Base-by-base conservation (phyloP, 2,888 invertebrate species). In the Petrophora chlorosata region DNA sequence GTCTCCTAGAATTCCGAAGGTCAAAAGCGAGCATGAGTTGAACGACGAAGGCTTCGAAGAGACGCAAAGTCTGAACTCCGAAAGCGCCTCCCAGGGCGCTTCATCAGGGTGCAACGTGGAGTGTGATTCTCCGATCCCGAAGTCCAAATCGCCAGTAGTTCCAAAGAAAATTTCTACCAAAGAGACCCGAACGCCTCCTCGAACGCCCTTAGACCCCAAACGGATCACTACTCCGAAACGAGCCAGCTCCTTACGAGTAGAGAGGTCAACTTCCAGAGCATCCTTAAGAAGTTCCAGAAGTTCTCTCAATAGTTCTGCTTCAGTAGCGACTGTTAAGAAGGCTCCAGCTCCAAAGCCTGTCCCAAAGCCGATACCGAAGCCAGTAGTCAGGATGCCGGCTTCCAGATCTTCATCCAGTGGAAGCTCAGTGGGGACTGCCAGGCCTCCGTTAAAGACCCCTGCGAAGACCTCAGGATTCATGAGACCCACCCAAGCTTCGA, bases 21-120 rank as follows among this genome's bases (percentile, higher is more conserved):
- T 91, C 0, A 88, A 86, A 55, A 88, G 84, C 40, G 94, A 95
- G 57, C 93, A 93, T 56, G 96, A 97, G 65, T 77, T 94, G 30
- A 95, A 96, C 69, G 97, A 97, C 73, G 97, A 97, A 90, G 97
- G 97, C 5, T 97, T 97, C 70, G 97, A 97, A 76, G 97, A 97
- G 85, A 96, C 96, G 0, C 96, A 96, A 71, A 96, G 96, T 71
- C 88, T 97, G 39, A 95, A 96, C 67, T 96, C 96, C 0, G 96
- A 96, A 75, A 96, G 95, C 4, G 94, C 96, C 2, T 96, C 96
- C 32, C 96, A 96, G 66, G 96, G 96, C 29, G 95, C 96, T 1
- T 96, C 96, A 0, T 96, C 96, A 0, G 92, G 93, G 4, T 94
- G 94, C 61, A 95, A 94, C 67, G 92, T 93, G 1, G 93, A 93